phyloP scores from a whole-genome alignment of 2,113 vertebrate genomes.

The cat (Felis catus) region F.catus_Fca126_mat1.0 CM031411.1:56690501-56691000 shows the following conservation, averaged over 20 bases:
- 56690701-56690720: background rate
- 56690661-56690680: background rate
- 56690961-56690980: background rate
- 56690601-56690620: background rate
- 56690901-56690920: background rate
- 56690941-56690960: background rate
- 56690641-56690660: background rate
- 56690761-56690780: background rate
- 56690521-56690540: background rate
- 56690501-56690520: constrained; percentile 9
- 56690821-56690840: background rate
- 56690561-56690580: constrained; percentile 21
- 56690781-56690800: background rate
- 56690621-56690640: background rate
- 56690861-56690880: background rate
- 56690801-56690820: background rate
- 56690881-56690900: background rate
- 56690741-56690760: background rate
- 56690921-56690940: background rate
- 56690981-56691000: background rate
- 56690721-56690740: background rate
- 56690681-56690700: background rate
- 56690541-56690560: background rate
- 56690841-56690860: background rate
- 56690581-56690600: background rate